phyloP scores from a whole-genome alignment of 1,140 invertebrate genomes.

The Heliconius hermathena region DNA sequence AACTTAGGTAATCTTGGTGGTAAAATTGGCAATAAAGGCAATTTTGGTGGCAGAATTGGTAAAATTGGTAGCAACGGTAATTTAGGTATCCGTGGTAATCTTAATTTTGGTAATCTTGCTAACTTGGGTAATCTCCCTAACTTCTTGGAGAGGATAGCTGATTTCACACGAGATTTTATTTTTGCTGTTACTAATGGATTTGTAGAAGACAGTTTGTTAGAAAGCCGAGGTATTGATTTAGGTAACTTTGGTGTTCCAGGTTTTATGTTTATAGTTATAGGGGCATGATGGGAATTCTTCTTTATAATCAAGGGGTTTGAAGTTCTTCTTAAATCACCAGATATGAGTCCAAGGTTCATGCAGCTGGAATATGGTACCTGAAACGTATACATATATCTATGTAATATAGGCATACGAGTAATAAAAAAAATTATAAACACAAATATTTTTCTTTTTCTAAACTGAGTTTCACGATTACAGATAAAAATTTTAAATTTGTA shows the following conservation, averaged over 20 bases:
- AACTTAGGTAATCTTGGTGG: slow-evolving; percentile 42
- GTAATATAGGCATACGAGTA: too few relatives aligned
- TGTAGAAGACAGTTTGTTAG: slow-evolving; percentile 27
- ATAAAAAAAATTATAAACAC: too few relatives aligned
- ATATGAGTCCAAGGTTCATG: slow-evolving; percentile 45
- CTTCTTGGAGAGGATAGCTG: slow-evolving; percentile 25
- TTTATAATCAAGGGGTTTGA: slow-evolving; percentile 46
- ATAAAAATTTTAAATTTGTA: too few relatives aligned
- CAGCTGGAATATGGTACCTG: slow-evolving; percentile 48
- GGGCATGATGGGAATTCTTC: slow-evolving; percentile 43
- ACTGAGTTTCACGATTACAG: too few relatives aligned
- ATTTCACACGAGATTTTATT: slow-evolving; percentile 23
- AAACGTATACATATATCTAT: too few relatives aligned
- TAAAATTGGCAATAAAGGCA: slow-evolving; percentile 37
- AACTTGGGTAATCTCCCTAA: slow-evolving; percentile 31
- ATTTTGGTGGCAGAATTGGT: slow-evolving; percentile 13
- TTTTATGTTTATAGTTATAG: slow-evolving; percentile 50
- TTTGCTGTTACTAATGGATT: slow-evolving; percentile 23
- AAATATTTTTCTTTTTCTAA: too few relatives aligned
- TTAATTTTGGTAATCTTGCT: slow-evolving; percentile 24
- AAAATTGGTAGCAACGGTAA: slow-evolving; percentile 36
- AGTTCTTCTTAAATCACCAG: slow-evolving; percentile 45
- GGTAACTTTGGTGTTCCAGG: slow-evolving; percentile 35
- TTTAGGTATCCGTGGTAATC: slow-evolving; percentile 33
- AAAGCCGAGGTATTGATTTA: slow-evolving; percentile 27